Conservation (phyloP, 2,888 invertebrate genomes). For the Tillus elongatus region DNA sequence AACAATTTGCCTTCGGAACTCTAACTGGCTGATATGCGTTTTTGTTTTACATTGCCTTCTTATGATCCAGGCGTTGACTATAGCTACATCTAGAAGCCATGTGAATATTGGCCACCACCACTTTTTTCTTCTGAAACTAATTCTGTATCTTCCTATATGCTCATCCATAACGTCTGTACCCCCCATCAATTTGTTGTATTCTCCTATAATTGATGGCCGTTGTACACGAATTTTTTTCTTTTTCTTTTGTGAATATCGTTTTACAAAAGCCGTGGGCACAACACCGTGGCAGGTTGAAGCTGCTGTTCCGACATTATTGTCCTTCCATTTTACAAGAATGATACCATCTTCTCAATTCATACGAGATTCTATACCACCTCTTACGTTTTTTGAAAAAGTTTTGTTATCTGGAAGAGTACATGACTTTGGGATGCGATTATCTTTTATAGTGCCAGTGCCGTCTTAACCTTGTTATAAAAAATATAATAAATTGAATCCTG, state of each 20-base stretch:
- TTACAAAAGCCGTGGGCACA: background rate
- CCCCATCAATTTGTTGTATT: background rate
- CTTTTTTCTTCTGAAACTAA: background rate
- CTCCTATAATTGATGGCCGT: background rate
- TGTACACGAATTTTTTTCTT: background rate
- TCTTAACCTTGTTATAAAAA: background rate
- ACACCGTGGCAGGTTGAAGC: slow-evolving; percentile 1
- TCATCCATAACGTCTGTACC: background rate
- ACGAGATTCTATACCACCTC: no score
- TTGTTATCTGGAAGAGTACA: no score
- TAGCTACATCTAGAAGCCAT: background rate
- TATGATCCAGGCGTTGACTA: no score
- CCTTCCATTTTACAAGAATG: background rate
- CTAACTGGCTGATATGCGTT: no score
- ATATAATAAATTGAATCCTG: slow-evolving; percentile 1
- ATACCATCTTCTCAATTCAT: background rate
- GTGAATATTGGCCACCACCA: slow-evolving; percentile 4
- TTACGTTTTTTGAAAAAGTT: no score
- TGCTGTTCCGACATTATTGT: background rate
- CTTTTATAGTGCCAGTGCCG: background rate
- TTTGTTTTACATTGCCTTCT: no score
- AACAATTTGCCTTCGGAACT: no score
- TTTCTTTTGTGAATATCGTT: background rate
- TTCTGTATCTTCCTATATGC: background rate
- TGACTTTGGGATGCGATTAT: no score